Evolutionary conservation across 2,113 vertebrate genomes (phyloP), one percentile per base, ranked within the genome.

Genomic region (Acanthochromis polyacanthus): DNA sequence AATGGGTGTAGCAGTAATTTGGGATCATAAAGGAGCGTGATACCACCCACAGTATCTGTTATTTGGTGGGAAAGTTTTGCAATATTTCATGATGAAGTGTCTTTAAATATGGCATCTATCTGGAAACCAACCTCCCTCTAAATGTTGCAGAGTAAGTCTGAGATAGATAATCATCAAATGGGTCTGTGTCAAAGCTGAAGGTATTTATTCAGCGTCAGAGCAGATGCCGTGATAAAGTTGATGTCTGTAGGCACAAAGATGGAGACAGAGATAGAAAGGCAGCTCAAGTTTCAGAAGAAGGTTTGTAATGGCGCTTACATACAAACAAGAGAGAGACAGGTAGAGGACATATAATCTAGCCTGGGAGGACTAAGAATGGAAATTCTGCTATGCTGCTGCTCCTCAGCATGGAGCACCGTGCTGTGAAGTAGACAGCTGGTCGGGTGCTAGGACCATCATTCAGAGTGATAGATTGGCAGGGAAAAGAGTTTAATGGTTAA

Each of bases 191-290:
- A 82, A 77, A 65, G 57, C 43, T 79, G 63, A 75, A 81, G 57
- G 60, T 46, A 88, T 90, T 90, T 81, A 82, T 89, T 88, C 77
- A 91, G 78, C 43, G 55, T 60, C 84, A 79, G 78, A 10, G 11
- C n/a, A 78, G 89, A 90, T 89, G 66, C n/a, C 0, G 15, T 46
- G 85, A 90, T 87, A 87, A 68, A 1, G 5, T n/a, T 2, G 22
- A 53, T 1, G 45, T 87, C 81, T 72, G 53, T 68, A 53, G 36
- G 66, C 66, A 84, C 45, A 55, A n/a, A 76, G 88, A 90, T 91
- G 55, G 32, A 71, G 58, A 82, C 57, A 36, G 16, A 87, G 81
- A 91, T 86, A 71, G 12, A 43, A 14, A 45, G 20, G 55, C 10
- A 28, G 32, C 23, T 14, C 25, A 55, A 62, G 63, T 67, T 86